These are phyloP conservation scores for Drosophila sproati DNA, from an alignment of 1,140 invertebrate genomes.

Conservation along the genomic window DNA sequence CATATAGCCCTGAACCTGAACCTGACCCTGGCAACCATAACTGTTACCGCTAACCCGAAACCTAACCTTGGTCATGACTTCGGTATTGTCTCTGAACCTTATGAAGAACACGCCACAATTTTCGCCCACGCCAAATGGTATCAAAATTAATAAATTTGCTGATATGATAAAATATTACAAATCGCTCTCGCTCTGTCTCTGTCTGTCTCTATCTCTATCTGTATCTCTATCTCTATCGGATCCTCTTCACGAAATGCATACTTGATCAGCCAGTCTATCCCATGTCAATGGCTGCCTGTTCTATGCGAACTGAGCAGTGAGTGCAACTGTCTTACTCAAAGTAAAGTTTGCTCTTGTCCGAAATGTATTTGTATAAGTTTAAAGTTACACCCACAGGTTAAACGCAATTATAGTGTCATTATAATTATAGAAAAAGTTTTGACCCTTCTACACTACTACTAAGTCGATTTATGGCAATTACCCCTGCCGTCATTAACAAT, in stretches of 20 bases:
- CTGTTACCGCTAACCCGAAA: neutral
- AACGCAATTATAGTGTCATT: neutral
- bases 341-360: too few relatives aligned
- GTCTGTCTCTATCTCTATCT: too few relatives aligned
- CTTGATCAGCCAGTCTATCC: too few relatives aligned
- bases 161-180: neutral
- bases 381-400: neutral
- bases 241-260: too few relatives aligned
- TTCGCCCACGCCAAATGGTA: neutral
- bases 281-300: too few relatives aligned
- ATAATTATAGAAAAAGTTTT: too few relatives aligned
- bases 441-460: neutral
- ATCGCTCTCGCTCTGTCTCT: too few relatives aligned
- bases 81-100: neutral
- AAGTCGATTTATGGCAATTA: neutral
- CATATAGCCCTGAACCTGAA: neutral
- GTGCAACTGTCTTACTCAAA: too few relatives aligned
- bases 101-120: neutral
- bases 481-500: neutral
- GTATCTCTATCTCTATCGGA: too few relatives aligned
- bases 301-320: too few relatives aligned
- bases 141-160: neutral
- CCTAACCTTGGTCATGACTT: slow-evolving; percentile 1
- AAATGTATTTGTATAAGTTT: too few relatives aligned
- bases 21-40: neutral